phyloP scores from a whole-genome alignment of 2,888 invertebrate genomes.

The Phrixothrix hirtus region DNA sequence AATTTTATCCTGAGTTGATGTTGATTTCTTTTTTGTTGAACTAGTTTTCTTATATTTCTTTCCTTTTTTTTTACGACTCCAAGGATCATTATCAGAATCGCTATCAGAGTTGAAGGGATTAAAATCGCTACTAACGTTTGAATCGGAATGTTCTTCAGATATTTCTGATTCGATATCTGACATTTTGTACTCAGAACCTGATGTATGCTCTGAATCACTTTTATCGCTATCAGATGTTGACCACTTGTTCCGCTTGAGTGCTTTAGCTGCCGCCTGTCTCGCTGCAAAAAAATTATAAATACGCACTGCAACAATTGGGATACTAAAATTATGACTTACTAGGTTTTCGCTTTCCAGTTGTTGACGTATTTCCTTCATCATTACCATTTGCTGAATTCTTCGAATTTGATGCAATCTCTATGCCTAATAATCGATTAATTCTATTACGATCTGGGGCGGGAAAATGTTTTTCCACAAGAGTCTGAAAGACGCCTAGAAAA shows the following conservation, averaged over 20 bases:
- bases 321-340: too few species aligned
- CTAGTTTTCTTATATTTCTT: slow-evolving; percentile 48
- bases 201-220: slow-evolving; percentile 60
- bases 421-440: slow-evolving; percentile 55
- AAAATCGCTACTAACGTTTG: slow-evolving; percentile 78
- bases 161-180: slow-evolving; percentile 59
- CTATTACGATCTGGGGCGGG: slow-evolving; percentile 85
- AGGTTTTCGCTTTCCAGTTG: slow-evolving; percentile 64
- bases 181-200: slow-evolving; percentile 63
- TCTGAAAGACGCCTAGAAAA: slow-evolving; percentile 82
- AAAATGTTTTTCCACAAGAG: slow-evolving; percentile 97
- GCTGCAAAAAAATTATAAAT: too few species aligned
- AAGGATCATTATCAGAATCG: slow-evolving; percentile 76
- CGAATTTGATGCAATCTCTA: slow-evolving; percentile 56
- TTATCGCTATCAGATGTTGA: slow-evolving; percentile 68
- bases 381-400: slow-evolving; percentile 45
- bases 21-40: slow-evolving; percentile 44
- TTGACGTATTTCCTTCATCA: slow-evolving; percentile 47
- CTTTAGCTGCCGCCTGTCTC: slow-evolving; percentile 63
- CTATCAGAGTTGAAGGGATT: slow-evolving; percentile 89
- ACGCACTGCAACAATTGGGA: too few species aligned
- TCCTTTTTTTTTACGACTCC: slow-evolving; percentile 52
- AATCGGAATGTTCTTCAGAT: slow-evolving; percentile 60
- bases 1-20: slow-evolving; percentile 76
- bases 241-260: slow-evolving; percentile 64